Base-by-base conservation (phyloP, 2,888 invertebrate species). In the Clostera curtula region DNA sequence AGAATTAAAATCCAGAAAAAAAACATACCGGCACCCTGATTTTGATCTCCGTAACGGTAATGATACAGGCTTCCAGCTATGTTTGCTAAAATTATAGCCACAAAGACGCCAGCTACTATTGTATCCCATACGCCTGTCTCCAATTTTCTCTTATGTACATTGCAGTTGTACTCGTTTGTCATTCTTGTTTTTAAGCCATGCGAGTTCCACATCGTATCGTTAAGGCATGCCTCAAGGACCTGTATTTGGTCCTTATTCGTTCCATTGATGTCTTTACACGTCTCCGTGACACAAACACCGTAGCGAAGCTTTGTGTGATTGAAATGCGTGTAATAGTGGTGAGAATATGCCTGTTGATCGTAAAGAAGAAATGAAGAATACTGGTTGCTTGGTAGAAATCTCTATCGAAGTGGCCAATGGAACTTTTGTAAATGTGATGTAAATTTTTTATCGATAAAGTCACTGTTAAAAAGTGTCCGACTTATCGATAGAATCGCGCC, bases 261-360 rank as follows among this genome's bases (percentile, higher is more conserved):
- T 19, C 40, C 39, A 19, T 52, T n/a, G 25, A 51, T 58, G 12
- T 36, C 24, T 34, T 51, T 55, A 37, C 80, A 82, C 8, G 64
- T 56, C 7, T 31, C 45, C n/a, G 65, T 67, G 2, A 75, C 50
- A 36, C 80, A 82, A 2, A 75, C 48, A 0, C 63, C 76, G 41
- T 69, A 56, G 26, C 70, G 70, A 39, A 80, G 48, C 31, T 59
- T 49, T 22, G 74, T 67, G 40, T 77, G 75, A 29, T 80, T 76
- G 45, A 48, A 79, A 39, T 76, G 79, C 41, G 73, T 71, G 5
- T 53, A 27, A 30, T 34, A 58, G 25, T 70, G 38, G 2, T 46
- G 60, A 19, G 80, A 76, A 36, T 72, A 77, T 38, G 53, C 64
- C 80, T 82, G 61, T 14, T n/a, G n/a, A n/a, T n/a, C n/a, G n/a